A percentile compares a stretch with the other conserved stretches of the same genome.
phyloP scores from a whole-genome alignment of 2,888 invertebrate genomes.

The Steromphala cineraria region DNA sequence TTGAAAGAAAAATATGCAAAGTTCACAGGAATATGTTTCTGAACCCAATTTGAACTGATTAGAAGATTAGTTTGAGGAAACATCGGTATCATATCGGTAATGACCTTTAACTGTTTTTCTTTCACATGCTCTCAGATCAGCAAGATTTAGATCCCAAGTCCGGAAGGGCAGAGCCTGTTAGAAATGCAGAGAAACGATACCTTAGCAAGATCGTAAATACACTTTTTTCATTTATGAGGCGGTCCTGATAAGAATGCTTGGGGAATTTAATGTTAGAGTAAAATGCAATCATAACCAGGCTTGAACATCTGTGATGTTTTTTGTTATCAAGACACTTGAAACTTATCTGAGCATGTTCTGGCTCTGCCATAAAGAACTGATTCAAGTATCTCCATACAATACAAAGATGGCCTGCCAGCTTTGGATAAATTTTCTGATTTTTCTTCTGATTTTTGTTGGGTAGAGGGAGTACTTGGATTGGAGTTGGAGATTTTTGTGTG shows the following conservation, averaged over 20 bases:
- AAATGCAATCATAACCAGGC: constrained; percentile 22
- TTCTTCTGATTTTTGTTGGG: too few species aligned
- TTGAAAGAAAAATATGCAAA: constrained; percentile 4
- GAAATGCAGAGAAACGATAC: neutral
- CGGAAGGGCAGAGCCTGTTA: neutral
- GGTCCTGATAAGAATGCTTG: constrained; percentile 1
- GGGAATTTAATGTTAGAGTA: constrained; percentile 7
- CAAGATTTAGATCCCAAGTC: neutral
- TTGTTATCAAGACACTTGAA: neutral
- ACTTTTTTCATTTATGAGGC: constrained; percentile 9
- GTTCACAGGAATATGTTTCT: constrained; percentile 2
- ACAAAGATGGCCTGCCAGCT: too few species aligned
- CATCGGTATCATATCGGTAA: neutral
- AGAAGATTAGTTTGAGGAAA: neutral
- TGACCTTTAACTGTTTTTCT: constrained; percentile 16
- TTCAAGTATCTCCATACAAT: too few species aligned
- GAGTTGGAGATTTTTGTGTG: too few species aligned
- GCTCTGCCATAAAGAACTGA: neutral
- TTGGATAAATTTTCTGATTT: too few species aligned
- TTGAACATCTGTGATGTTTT: constrained; percentile 17
- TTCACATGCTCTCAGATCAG: neutral
- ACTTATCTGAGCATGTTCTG: neutral
- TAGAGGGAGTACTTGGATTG: too few species aligned
- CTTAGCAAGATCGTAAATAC: constrained; percentile 7
- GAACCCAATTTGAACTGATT: neutral